Evolutionary conservation across 1,140 invertebrate genomes (phyloP).

Genomic region (Laodelphax striatellus): DNA sequence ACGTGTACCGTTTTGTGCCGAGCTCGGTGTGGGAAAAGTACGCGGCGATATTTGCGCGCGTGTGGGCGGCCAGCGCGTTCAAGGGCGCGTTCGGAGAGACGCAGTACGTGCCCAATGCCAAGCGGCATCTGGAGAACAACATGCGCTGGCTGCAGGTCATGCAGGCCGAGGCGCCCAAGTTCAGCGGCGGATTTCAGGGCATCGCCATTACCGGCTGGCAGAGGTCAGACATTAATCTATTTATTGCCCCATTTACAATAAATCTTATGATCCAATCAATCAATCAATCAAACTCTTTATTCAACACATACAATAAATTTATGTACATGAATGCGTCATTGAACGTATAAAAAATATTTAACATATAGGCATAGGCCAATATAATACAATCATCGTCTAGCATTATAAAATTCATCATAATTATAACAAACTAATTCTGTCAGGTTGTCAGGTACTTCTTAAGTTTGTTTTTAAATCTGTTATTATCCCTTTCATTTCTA

Average conservation of each 20-base stretch:
- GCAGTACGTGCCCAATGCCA: slow-evolving; percentile 49
- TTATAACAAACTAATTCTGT: too few relatives aligned
- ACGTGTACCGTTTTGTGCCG: slow-evolving; percentile 41
- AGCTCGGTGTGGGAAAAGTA: slow-evolving; percentile 63
- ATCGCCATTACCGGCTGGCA: slow-evolving; percentile 60
- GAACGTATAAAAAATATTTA: too few relatives aligned
- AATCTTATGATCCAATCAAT: not conserved
- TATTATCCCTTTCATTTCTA: too few relatives aligned
- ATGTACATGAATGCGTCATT: too few relatives aligned
- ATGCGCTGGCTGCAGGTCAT: slow-evolving; percentile 58
- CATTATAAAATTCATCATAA: too few relatives aligned
- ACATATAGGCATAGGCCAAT: too few relatives aligned
- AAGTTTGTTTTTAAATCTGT: too few relatives aligned
- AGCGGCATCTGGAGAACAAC: slow-evolving; percentile 58
- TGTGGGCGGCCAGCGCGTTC: slow-evolving; percentile 90
- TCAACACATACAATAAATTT: too few relatives aligned
- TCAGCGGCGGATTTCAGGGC: slow-evolving; percentile 46
- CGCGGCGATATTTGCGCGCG: slow-evolving; percentile 61
- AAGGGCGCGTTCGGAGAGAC: slow-evolving; percentile 81
- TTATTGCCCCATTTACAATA: too few relatives aligned
- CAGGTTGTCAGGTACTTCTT: too few relatives aligned
- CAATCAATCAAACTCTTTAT: too few relatives aligned
- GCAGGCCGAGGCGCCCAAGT: slow-evolving; percentile 37
- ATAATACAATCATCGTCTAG: too few relatives aligned
- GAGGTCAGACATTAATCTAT: slow-evolving; percentile 30